A percentile compares a stretch with the other conserved stretches of the same genome.
phyloP scores from a whole-genome alignment of 1,140 invertebrate species.

The Aphelenchoides fujianensis region DNA sequence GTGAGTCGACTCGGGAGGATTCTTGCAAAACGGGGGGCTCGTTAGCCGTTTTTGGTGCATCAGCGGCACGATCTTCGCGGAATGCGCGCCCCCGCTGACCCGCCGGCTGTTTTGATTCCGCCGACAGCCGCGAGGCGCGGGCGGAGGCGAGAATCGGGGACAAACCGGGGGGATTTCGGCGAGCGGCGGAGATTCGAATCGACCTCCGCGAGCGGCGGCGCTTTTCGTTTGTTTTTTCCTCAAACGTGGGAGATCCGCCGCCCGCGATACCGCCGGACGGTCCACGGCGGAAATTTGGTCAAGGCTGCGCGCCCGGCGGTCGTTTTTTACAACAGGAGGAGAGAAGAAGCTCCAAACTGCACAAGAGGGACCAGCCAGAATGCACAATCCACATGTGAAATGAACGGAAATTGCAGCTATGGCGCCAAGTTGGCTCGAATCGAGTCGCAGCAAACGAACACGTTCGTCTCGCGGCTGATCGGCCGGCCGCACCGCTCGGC shows the following conservation, averaged over 20 bases:
- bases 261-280: neutral
- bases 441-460: constrained; percentile 52
- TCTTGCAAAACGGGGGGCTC: neutral
- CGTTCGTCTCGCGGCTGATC: constrained; percentile 46
- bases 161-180: neutral
- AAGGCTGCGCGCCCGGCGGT: neutral
- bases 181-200: neutral
- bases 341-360: too few species aligned
- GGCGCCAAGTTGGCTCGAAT: constrained; percentile 51
- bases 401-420: constrained; percentile 50
- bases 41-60: too few species aligned
- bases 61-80: too few species aligned
- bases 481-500: constrained; percentile 41
- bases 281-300: neutral
- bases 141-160: neutral
- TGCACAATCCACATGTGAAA: constrained; percentile 30
- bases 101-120: neutral
- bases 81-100: neutral
- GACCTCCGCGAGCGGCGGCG: neutral
- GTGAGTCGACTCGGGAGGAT: constrained; percentile 28
- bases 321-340: neutral
- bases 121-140: neutral
- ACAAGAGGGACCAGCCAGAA: neutral
- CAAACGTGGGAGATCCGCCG: constrained; percentile 6
- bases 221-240: neutral